A percentile compares a stretch with the other conserved stretches of the same genome.
Evolutionary conservation across 2,888 invertebrate species (phyloP).

Genomic region (Cerastoderma edule): DNA sequence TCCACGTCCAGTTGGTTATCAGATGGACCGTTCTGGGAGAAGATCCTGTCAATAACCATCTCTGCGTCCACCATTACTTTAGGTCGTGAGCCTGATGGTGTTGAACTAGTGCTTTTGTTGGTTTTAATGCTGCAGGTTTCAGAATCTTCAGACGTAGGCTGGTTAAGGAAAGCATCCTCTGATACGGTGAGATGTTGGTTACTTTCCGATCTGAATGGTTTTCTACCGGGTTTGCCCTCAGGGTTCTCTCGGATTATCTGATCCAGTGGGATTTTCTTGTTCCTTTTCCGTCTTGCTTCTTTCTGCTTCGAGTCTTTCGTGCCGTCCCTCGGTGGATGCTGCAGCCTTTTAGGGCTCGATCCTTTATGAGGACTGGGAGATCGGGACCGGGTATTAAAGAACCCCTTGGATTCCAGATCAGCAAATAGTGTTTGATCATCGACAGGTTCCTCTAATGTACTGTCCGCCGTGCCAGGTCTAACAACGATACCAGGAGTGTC

Average conservation of each 20-base stretch:
- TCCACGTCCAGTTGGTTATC: slow-evolving; percentile 53
- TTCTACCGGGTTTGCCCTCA: slow-evolving; percentile 52
- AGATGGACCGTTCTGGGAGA: slow-evolving; percentile 56
- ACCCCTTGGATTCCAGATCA: slow-evolving; percentile 69
- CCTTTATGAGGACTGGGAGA: slow-evolving; percentile 51
- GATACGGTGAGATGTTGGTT: slow-evolving; percentile 56
- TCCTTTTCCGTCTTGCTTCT: slow-evolving; percentile 41
- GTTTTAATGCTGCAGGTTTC: slow-evolving; percentile 68
- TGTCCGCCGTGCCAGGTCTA: slow-evolving; percentile 50
- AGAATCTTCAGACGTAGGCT: slow-evolving; percentile 68
- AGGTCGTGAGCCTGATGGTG: slow-evolving; percentile 49
- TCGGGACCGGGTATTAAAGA: slow-evolving; percentile 58
- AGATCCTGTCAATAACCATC: slow-evolving; percentile 71
- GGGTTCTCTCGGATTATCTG: slow-evolving; percentile 76
- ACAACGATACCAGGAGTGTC: slow-evolving; percentile 34
- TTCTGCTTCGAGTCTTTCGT: slow-evolving; percentile 34
- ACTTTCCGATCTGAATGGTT: slow-evolving; percentile 48
- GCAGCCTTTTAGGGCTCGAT: slow-evolving; percentile 33
- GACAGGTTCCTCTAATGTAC: slow-evolving; percentile 47
- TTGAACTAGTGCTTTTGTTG: slow-evolving; percentile 57
- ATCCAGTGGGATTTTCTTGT: slow-evolving; percentile 63
- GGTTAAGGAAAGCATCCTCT: slow-evolving; percentile 66
- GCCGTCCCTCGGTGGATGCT: slow-evolving; percentile 2
- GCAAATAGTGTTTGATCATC: slow-evolving; percentile 66
- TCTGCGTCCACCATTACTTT: slow-evolving; percentile 69